Evolutionary conservation across 1,140 invertebrate species (phyloP).

Genomic region (Eurosta solidaginis): DNA sequence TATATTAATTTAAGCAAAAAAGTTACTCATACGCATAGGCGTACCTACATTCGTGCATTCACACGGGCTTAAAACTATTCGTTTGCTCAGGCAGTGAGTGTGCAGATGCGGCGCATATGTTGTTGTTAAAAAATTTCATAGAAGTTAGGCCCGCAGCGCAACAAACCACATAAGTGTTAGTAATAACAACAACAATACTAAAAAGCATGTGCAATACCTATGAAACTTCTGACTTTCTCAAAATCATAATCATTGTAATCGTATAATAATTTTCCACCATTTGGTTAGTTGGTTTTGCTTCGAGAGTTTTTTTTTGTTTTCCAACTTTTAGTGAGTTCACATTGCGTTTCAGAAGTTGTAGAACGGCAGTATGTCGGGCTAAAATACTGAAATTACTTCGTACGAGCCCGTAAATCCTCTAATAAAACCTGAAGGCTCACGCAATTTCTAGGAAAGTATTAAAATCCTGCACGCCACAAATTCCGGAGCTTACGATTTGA

Average conservation of each 20-base stretch:
- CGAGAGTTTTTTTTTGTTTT: neutral
- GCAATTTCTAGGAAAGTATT: too few species aligned
- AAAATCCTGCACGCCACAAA: too few species aligned
- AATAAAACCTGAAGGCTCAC: too few species aligned
- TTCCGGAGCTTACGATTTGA: too few species aligned
- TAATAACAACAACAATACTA: neutral
- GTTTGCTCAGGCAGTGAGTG: neutral
- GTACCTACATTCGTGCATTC: neutral
- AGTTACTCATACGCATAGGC: neutral
- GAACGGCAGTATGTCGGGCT: too few species aligned
- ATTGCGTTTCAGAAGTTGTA: neutral
- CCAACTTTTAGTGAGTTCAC: too few species aligned
- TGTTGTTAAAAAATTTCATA: neutral
- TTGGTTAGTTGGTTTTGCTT: neutral
- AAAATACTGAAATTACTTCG: too few species aligned
- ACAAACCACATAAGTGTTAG: neutral
- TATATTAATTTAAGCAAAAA: neutral
- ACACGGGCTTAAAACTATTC: too few species aligned
- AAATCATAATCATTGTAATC: slow-evolving; percentile 15
- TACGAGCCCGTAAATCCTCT: too few species aligned
- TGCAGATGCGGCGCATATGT: neutral
- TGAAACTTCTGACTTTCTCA: neutral
- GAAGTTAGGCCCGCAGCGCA: slow-evolving; percentile 5
- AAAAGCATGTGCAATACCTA: neutral
- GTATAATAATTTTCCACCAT: slow-evolving; percentile 14